phyloP scores from a whole-genome alignment of 2,888 invertebrate genomes.

The Pyrrhia umbra region DNA sequence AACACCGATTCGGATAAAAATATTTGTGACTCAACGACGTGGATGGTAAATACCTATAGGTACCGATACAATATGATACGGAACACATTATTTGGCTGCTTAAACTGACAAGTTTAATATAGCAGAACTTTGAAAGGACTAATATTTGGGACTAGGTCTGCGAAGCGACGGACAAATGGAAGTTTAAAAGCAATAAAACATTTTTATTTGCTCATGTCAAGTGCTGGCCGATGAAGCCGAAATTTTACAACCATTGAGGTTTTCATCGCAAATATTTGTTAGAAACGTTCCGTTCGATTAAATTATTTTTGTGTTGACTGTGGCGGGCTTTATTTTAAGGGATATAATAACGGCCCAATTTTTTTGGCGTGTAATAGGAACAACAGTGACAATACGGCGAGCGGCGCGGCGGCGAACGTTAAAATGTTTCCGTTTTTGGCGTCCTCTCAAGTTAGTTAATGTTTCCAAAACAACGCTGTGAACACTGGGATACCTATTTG shows the following conservation, averaged over 20 bases:
- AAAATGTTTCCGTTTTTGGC: constrained; percentile 89
- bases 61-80: too few relatives aligned
- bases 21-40: too few relatives aligned
- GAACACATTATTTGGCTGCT: too few relatives aligned
- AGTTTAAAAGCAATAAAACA: constrained; percentile 75
- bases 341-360: constrained; percentile 70
- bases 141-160: too few relatives aligned
- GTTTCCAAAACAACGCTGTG: constrained; percentile 84
- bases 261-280: constrained; percentile 76
- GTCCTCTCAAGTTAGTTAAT: constrained; percentile 88
- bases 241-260: constrained; percentile 74
- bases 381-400: constrained; percentile 79
- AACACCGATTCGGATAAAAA: too few relatives aligned
- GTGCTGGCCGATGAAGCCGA: constrained; percentile 72
- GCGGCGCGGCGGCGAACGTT: constrained; percentile 74
- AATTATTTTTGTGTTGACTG: constrained; percentile 70
- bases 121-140: too few relatives aligned
- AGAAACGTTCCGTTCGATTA: constrained; percentile 67
- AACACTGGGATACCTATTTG: constrained; percentile 78
- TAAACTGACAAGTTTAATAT: too few relatives aligned
- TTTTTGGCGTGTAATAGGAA: constrained; percentile 80
- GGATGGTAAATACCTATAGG: too few relatives aligned
- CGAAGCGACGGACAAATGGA: constrained; percentile 67
- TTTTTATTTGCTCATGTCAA: constrained; percentile 76
- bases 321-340: constrained; percentile 59